phyloP scores from a whole-genome alignment of 1,140 invertebrate species.

The Drosophila oshimai region DNA sequence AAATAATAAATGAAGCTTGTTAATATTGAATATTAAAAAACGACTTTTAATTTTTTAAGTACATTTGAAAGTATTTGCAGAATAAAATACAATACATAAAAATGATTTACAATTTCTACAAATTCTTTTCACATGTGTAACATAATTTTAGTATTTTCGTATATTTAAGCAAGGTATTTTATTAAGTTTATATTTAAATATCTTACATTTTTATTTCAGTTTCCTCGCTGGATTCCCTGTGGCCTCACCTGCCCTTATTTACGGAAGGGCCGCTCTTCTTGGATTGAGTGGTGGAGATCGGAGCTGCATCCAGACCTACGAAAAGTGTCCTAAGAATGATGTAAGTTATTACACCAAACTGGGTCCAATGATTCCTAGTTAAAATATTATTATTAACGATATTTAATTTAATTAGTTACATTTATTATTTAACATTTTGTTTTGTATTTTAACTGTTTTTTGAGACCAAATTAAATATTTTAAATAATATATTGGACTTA shows the following conservation, averaged over 20 bases:
- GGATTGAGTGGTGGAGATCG: constrained; percentile 87
- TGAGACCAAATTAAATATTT: too few species aligned
- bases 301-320: constrained; percentile 87
- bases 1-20: too few species aligned
- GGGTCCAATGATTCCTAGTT: not conserved
- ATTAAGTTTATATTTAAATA: not conserved
- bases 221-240: constrained; percentile 82
- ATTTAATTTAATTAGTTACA: too few species aligned
- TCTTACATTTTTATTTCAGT: constrained; percentile 47
- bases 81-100: too few species aligned
- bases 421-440: too few species aligned
- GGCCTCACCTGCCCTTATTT: constrained; percentile 86
- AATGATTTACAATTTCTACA: too few species aligned
- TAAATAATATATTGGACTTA: too few species aligned
- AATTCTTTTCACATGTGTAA: too few species aligned
- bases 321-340: constrained; percentile 88
- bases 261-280: constrained; percentile 88
- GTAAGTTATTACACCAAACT: constrained; percentile 34
- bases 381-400: not conserved
- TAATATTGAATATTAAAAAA: too few species aligned
- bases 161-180: not conserved
- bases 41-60: too few species aligned
- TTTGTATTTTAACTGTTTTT: too few species aligned
- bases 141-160: not conserved
- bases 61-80: too few species aligned